Evolutionary conservation across 1,140 invertebrate genomes (phyloP).

Genomic region (Ruditapes philippinarum): DNA sequence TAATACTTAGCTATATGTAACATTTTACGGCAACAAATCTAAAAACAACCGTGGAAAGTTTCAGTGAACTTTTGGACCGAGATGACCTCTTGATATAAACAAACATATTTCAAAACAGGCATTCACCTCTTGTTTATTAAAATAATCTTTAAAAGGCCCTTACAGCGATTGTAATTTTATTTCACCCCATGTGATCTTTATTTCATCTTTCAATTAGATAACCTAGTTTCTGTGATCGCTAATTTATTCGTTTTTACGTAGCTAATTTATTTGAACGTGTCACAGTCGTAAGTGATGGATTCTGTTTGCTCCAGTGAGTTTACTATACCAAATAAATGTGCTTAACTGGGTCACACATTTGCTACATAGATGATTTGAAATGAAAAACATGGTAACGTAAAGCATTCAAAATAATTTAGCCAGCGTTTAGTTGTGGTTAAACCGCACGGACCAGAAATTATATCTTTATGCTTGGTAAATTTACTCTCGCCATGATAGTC

Average conservation of each 20-base stretch:
- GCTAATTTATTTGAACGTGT: slow-evolving; percentile 33
- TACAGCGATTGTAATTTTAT: too few relatives aligned
- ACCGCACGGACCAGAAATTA: too few relatives aligned
- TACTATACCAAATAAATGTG: too few relatives aligned
- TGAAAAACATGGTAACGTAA: not conserved
- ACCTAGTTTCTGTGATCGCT: not conserved
- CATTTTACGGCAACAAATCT: too few relatives aligned
- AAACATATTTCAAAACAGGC: not conserved
- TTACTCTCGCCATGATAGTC: too few relatives aligned
- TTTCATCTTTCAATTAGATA: slow-evolving; percentile 18
- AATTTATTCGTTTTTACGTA: slow-evolving; percentile 4
- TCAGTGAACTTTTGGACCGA: not conserved
- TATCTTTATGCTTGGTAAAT: too few relatives aligned
- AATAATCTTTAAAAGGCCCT: too few relatives aligned
- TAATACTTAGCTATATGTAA: too few relatives aligned
- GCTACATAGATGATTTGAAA: slow-evolving; percentile 16
- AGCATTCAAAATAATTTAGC: not conserved
- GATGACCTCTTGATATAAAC: not conserved
- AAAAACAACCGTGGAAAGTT: too few relatives aligned
- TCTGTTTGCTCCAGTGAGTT: slow-evolving; percentile 1
- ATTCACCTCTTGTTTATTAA: not conserved
- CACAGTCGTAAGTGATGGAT: not conserved
- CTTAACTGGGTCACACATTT: not conserved
- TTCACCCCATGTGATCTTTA: slow-evolving; percentile 19
- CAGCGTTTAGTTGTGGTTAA: too few relatives aligned